Percentiles rank a stretch among this genome's conserved stretches.
These are phyloP conservation scores for Anguilla marmorata DNA, from an alignment of 2,797 vertebrate genomes.

Conservation along the genomic window DNA sequence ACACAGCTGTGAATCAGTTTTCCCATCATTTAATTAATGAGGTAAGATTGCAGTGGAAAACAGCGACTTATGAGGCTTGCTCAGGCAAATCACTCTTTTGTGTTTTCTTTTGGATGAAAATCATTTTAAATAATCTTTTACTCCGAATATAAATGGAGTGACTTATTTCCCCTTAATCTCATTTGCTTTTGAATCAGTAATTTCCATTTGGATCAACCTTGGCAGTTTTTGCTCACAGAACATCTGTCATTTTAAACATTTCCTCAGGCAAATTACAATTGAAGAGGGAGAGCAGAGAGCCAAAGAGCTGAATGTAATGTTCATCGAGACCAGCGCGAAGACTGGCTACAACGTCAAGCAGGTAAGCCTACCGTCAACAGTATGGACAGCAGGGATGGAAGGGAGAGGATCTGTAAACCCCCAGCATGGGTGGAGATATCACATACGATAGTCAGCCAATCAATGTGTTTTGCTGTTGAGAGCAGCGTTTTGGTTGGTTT, in stretches of 20 bases:
- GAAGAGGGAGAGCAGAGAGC: constrained; percentile 89
- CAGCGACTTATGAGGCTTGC: not conserved
- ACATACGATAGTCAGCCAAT: not conserved
- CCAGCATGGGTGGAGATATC: not conserved
- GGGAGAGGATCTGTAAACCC: not conserved
- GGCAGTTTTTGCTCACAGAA: not conserved
- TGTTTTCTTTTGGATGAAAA: not conserved
- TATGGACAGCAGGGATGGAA: not conserved
- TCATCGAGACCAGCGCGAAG: constrained; percentile 92
- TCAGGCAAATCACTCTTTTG: not conserved
- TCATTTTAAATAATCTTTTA: not conserved
- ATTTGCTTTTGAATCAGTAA: not conserved
- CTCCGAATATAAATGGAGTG: not conserved
- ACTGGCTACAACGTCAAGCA: constrained; percentile 93
- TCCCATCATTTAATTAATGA: constrained; percentile 56
- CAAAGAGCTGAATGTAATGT: constrained; percentile 92
- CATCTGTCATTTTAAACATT: not conserved
- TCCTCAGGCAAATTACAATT: constrained; percentile 85
- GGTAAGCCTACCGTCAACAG: constrained; percentile 64
- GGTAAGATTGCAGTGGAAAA: constrained; percentile 27
- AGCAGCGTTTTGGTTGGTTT: not conserved
- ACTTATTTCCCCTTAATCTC: not conserved
- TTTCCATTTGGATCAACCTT: not conserved
- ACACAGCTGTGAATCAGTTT: constrained; percentile 57
- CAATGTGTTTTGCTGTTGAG: not conserved